Percentiles rank a stretch among this genome's conserved stretches.
Conservation (phyloP, 2,888 invertebrate genomes). For the Eupithecia centaureata region DNA sequence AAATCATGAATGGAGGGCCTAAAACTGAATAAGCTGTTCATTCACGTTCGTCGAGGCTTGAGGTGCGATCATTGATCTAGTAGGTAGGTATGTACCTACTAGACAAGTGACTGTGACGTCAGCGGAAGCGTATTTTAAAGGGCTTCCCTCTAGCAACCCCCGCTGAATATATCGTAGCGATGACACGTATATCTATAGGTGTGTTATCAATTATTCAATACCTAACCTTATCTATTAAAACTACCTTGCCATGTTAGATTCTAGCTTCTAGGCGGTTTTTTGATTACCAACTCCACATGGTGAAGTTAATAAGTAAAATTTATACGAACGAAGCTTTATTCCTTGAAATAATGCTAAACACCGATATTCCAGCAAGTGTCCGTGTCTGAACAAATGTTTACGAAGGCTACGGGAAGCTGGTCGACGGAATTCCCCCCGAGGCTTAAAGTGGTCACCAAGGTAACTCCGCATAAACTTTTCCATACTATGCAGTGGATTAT, state of each 20-base stretch:
- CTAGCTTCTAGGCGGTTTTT: not conserved
- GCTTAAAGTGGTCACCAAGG: conserved; percentile 40
- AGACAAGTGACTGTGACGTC: conserved; percentile 56
- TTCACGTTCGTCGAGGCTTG: conserved; percentile 18
- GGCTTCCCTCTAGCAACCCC: conserved; percentile 69
- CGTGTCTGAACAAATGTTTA: conserved; percentile 8
- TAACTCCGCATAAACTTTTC: conserved; percentile 43
- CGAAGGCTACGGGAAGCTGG: conserved; percentile 23
- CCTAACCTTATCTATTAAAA: not conserved
- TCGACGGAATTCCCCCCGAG: conserved; percentile 42
- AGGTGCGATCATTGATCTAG: conserved; percentile 52
- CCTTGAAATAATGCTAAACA: not conserved
- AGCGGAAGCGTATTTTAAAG: conserved; percentile 62
- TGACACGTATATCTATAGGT: conserved; percentile 4
- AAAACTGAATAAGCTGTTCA: conserved; percentile 4
- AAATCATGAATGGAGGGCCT: not conserved
- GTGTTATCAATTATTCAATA: not conserved
- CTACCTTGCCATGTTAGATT: too few relatives aligned
- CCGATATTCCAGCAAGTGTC: not conserved
- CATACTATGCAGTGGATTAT: conserved; percentile 20
- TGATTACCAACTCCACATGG: not conserved
- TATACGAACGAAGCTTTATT: not conserved
- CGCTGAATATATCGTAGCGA: conserved; percentile 22
- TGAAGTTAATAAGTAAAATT: too few relatives aligned
- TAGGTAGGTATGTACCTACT: conserved; percentile 14